Percentiles rank a stretch among this genome's conserved stretches.
phyloP scores from a whole-genome alignment of 2,888 invertebrate species.

The Pimpla rufipes region DNA sequence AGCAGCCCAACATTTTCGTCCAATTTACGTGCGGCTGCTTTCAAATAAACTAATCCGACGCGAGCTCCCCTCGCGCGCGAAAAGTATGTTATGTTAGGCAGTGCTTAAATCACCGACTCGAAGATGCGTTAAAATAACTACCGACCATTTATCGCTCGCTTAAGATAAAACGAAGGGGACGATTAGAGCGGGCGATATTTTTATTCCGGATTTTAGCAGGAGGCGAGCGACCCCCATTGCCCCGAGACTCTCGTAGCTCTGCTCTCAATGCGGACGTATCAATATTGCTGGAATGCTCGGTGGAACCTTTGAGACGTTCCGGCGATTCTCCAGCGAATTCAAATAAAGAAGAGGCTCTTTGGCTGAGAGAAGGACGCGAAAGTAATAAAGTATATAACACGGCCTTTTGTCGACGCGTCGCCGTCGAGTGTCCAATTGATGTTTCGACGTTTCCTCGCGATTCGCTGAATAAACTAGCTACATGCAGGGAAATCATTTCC shows the following conservation, averaged over 20 bases:
- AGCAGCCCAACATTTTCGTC: not conserved
- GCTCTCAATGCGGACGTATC: not conserved
- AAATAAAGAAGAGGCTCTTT: not conserved
- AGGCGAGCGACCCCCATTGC: not conserved
- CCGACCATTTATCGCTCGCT: not conserved
- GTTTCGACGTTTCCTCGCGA: not conserved
- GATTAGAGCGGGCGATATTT: not conserved
- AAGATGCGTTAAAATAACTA: not conserved
- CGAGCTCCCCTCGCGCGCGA: not conserved
- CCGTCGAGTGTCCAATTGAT: slow-evolving; percentile 9
- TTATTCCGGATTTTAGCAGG: not conserved
- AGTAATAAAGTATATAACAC: not conserved
- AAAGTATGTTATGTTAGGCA: not conserved
- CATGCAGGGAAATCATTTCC: not conserved
- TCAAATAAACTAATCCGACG: not conserved
- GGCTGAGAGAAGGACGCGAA: not conserved
- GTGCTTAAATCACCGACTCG: not conserved
- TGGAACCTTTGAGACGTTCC: not conserved
- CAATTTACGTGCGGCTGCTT: not conserved
- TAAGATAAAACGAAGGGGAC: not conserved
- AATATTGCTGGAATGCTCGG: slow-evolving; percentile 3
- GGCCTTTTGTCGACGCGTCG: not conserved
- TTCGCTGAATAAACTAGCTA: slow-evolving; percentile 3
- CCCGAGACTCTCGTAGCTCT: not conserved
- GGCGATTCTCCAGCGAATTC: not conserved